Conservation (phyloP, 2,797 vertebrate species). For the Onychomys arenicola region DNA sequence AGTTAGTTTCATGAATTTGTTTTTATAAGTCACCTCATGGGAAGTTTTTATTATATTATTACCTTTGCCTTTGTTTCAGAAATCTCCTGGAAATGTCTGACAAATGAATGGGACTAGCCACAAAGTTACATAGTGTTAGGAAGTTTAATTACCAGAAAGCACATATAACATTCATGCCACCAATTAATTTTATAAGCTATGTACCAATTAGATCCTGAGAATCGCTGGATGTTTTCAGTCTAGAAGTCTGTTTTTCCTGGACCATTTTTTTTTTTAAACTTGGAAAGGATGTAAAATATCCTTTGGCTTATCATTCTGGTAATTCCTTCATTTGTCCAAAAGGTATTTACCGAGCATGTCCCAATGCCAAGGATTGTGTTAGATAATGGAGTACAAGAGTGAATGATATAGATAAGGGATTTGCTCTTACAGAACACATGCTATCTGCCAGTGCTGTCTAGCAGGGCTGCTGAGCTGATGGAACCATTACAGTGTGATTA, state of each 20-base stretch:
- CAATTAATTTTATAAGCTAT: constrained; percentile 57
- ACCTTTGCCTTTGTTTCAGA: constrained; percentile 35
- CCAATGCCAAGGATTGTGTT: background rate
- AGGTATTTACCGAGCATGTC: background rate
- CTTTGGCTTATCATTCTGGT: background rate
- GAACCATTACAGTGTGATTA: background rate
- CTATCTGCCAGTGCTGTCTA: background rate
- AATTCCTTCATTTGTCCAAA: constrained; percentile 7
- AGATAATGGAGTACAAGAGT: background rate
- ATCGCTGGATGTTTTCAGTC: constrained; percentile 44
- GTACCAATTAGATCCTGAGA: constrained; percentile 41
- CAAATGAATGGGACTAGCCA: background rate
- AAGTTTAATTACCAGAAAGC: constrained; percentile 74
- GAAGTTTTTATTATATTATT: constrained; percentile 35
- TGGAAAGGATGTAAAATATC: background rate
- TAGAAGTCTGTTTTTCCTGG: background rate
- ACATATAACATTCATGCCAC: background rate
- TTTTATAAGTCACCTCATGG: constrained; percentile 8
- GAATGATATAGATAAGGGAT: background rate
- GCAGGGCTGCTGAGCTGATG: background rate
- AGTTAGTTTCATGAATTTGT: constrained; percentile 48
- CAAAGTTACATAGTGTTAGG: constrained; percentile 54
- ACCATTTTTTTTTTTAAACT: background rate
- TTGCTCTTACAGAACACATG: background rate
- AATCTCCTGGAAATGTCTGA: constrained; percentile 50